Conservation (phyloP, 1,140 invertebrate genomes). For the Drosophila eugracilis region DNA sequence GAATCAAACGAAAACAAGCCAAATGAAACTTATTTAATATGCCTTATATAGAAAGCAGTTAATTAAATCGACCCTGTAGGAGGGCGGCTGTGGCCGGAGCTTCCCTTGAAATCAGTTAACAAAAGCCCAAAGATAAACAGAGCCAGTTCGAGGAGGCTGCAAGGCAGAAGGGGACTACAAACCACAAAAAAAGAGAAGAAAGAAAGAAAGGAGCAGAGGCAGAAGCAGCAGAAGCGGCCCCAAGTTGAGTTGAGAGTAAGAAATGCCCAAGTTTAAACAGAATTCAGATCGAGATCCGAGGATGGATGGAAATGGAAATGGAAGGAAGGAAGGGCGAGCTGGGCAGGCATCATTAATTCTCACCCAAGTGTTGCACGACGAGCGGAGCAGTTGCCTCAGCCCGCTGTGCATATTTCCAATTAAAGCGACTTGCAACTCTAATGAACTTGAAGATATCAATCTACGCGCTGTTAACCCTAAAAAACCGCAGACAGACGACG, state of each 20-base stretch:
- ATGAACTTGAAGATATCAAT: constrained; percentile 84
- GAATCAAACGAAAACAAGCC: constrained; percentile 21
- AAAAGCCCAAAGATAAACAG: constrained; percentile 48
- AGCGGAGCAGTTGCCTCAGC: constrained; percentile 10
- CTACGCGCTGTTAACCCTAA: constrained; percentile 82
- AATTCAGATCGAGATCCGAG: constrained; percentile 50
- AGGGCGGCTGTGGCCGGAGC: constrained; percentile 37
- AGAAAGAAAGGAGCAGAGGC: constrained; percentile 8
- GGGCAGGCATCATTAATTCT: constrained; percentile 81
- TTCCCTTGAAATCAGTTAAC: constrained; percentile 78
- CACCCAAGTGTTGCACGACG: constrained; percentile 73
- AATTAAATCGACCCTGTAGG: constrained; percentile 62
- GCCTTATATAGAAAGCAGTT: constrained; percentile 64
- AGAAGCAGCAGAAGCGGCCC: too few species aligned
- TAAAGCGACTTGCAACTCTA: constrained; percentile 82
- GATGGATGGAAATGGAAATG: too few species aligned
- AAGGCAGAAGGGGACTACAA: constrained; percentile 31
- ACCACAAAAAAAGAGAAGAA: constrained; percentile 19
- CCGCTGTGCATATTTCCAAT: constrained; percentile 77
- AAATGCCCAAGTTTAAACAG: constrained; percentile 73
- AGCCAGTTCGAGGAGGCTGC: constrained; percentile 7
- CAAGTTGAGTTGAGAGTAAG: constrained; percentile 22
- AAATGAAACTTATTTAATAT: constrained; percentile 44
- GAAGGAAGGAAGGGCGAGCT: constrained; percentile 24
- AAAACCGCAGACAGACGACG: constrained; percentile 50